phyloP scores from a whole-genome alignment of 1,140 invertebrate genomes.

The Acromyrmex echinatior region DNA sequence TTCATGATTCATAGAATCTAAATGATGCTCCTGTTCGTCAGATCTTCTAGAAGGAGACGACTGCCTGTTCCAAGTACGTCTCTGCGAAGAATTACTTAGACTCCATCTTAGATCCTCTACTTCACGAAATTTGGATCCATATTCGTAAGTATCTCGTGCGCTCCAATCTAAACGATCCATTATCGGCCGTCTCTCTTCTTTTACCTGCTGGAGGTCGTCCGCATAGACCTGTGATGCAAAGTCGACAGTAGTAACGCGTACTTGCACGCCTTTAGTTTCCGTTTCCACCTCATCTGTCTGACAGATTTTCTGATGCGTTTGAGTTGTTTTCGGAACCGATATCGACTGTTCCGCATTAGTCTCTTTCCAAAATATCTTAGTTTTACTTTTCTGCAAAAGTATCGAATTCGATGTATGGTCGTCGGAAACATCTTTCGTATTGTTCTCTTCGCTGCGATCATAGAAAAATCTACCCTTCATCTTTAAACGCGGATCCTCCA shows the following conservation, averaged over 20 bases:
- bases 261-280: constrained; percentile 75
- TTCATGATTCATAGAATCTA: constrained; percentile 59
- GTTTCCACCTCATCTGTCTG: constrained; percentile 81
- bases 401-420: constrained; percentile 81
- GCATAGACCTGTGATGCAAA: constrained; percentile 78
- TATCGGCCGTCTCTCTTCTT: constrained; percentile 80
- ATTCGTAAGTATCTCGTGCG: constrained; percentile 80
- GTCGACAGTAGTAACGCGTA: constrained; percentile 67
- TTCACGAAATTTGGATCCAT: constrained; percentile 74
- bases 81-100: constrained; percentile 80
- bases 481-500: constrained; percentile 84
- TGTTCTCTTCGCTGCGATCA: constrained; percentile 77
- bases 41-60: constrained; percentile 64
- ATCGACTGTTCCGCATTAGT: constrained; percentile 65
- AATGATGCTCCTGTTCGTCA: constrained; percentile 67
- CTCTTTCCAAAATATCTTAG: constrained; percentile 82
- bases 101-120: constrained; percentile 82
- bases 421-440: constrained; percentile 49
- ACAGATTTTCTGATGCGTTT: constrained; percentile 84
- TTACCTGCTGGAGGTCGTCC: constrained; percentile 72
- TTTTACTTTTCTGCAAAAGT: constrained; percentile 79
- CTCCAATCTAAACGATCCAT: constrained; percentile 84
- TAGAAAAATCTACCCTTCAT: constrained; percentile 85
- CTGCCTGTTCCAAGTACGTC: constrained; percentile 71
- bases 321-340: constrained; percentile 63